Conservation (phyloP, 1,140 invertebrate species). For the Lerema accius region DNA sequence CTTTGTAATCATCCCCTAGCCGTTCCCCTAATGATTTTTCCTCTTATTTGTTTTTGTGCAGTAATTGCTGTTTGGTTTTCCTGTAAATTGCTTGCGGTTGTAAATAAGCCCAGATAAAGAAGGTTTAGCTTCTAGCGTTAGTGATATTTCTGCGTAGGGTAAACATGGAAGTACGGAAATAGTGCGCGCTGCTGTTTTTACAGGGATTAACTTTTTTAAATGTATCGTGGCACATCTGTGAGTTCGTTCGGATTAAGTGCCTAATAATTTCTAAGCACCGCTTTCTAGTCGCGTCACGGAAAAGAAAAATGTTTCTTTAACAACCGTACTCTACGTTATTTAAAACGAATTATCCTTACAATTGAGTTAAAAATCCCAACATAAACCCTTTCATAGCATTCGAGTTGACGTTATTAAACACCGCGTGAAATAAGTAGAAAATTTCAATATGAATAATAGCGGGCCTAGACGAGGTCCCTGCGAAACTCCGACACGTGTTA, state of each 20-base stretch:
- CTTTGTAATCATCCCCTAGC: slow-evolving; percentile 70
- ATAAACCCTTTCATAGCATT: slow-evolving; percentile 4
- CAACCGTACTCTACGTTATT: not conserved
- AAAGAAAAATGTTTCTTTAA: not conserved
- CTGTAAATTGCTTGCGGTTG: slow-evolving; percentile 70
- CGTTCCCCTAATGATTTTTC: slow-evolving; percentile 76
- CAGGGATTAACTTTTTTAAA: not conserved
- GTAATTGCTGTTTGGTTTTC: slow-evolving; percentile 79
- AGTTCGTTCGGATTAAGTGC: slow-evolving; percentile 1
- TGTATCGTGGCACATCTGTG: not conserved
- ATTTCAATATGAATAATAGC: slow-evolving; percentile 64
- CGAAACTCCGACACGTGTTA: slow-evolving; percentile 71
- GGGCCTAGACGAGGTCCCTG: slow-evolving; percentile 48
- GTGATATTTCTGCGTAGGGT: slow-evolving; percentile 29
- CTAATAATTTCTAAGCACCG: not conserved
- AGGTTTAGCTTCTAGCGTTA: slow-evolving; percentile 43
- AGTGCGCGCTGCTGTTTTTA: not conserved
- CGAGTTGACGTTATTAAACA: slow-evolving; percentile 14
- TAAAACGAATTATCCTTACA: not conserved
- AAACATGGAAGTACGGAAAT: slow-evolving; percentile 28
- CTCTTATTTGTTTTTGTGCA: slow-evolving; percentile 77
- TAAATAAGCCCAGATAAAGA: slow-evolving; percentile 55
- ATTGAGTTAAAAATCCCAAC: not conserved
- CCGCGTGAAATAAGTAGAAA: slow-evolving; percentile 44
- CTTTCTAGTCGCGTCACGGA: not conserved